phyloP scores from a whole-genome alignment of 2,888 invertebrate genomes.

The Diploptera punctata region DNA sequence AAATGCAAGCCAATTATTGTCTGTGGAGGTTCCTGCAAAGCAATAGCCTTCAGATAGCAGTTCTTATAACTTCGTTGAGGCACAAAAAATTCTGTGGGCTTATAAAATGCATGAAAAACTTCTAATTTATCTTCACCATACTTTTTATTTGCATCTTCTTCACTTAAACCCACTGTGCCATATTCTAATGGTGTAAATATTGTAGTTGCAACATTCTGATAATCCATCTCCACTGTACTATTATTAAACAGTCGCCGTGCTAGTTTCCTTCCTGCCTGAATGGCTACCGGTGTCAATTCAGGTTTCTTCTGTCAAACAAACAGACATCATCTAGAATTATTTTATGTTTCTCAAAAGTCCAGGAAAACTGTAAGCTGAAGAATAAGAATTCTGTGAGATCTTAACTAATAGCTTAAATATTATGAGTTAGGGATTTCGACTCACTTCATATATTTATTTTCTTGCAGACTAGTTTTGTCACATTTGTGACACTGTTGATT shows the following conservation, averaged over 20 bases:
- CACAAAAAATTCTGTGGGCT: slow-evolving; percentile 95
- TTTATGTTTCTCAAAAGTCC: too few relatives aligned
- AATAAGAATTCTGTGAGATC: too few relatives aligned
- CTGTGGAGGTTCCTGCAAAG: slow-evolving; percentile 70
- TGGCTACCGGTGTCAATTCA: slow-evolving; percentile 96
- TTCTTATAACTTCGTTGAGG: slow-evolving; percentile 85
- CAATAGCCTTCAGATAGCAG: slow-evolving; percentile 91
- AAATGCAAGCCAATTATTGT: slow-evolving; percentile 88
- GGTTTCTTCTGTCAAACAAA: slow-evolving; percentile 66
- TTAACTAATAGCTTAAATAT: too few relatives aligned
- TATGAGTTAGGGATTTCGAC: too few relatives aligned
- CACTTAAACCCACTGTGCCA: slow-evolving; percentile 91
- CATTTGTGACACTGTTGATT: too few relatives aligned
- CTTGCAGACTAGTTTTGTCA: too few relatives aligned
- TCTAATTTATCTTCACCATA: slow-evolving; percentile 84
- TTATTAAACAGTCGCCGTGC: slow-evolving; percentile 75
- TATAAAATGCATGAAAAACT: slow-evolving; percentile 92
- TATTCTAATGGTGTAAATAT: slow-evolving; percentile 97
- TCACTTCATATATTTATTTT: too few relatives aligned
- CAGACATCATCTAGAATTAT: too few relatives aligned
- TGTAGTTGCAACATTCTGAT: slow-evolving; percentile 89
- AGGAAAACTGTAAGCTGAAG: too few relatives aligned
- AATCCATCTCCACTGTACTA: slow-evolving; percentile 74
- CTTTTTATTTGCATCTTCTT: slow-evolving; percentile 75
- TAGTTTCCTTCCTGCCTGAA: slow-evolving; percentile 87